Evolutionary conservation across 2,888 invertebrate species (phyloP), one percentile per base, ranked within the genome.

Genomic region (Zonitis immaculata): DNA sequence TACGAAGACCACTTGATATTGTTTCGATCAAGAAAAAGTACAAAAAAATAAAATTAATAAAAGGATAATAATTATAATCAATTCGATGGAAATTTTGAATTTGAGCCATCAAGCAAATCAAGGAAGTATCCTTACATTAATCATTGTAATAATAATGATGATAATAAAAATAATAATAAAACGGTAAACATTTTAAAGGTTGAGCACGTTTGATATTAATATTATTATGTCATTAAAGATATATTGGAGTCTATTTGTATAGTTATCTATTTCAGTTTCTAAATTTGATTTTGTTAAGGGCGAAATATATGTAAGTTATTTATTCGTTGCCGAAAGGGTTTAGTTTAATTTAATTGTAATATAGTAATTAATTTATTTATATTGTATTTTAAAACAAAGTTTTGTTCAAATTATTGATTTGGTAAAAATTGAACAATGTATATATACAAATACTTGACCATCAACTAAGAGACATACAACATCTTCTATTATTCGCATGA

Each of bases 401-500:
- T 9, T 35, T 35, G 32, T 18, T 59, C 62, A 54, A 60, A 60
- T 64, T 55, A 64, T 65, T 65, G 61, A 64, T 66, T 62, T 61
- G 44, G 51, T 58, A 58, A 58, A 59, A 64, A 66, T 62, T 63
- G 61, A 66, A 60, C 62, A 63, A 59, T 62, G 64, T 62, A 62
- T 62, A 63, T 62, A 62, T 61, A 62, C 61, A 61, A 65, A 64
- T 63, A 64, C 53, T 62, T 49, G 65, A 58, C 61, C 62, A 62
- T 62, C 64, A 59, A 61, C 59, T 57, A 60, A 60, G 65, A 67
- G 68, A 68, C 68, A 63, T 66, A 64, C 63, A 68, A 69, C 70
- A 72, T 73, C 72, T 65, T 73, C 75, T 73, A 77, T 77, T 77
- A 76, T 73, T 70, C 77, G 77, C 73, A 76, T 73, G 75, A 76